phyloP scores from a whole-genome alignment of 2,888 invertebrate genomes.

The Dicycla oo region DNA sequence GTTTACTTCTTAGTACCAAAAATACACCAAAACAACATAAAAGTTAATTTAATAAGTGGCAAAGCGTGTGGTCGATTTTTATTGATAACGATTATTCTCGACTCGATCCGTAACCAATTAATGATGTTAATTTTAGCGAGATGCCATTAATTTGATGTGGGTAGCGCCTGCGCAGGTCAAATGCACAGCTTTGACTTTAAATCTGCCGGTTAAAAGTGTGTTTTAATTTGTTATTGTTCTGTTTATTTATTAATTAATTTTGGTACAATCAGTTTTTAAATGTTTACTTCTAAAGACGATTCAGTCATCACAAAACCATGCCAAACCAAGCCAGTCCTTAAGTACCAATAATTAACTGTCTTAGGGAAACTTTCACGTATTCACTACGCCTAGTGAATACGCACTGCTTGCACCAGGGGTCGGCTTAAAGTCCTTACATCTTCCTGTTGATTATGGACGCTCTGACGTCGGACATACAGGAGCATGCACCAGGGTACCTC shows the following conservation, averaged over 20 bases:
- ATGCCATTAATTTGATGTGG: constrained; percentile 54
- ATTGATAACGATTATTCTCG: constrained; percentile 56
- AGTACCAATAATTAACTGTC: no score
- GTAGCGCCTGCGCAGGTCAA: constrained; percentile 37
- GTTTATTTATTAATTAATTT: constrained; percentile 17
- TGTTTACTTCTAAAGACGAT: not conserved
- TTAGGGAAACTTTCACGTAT: no score
- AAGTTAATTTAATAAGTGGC: constrained; percentile 44
- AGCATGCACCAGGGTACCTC: no score
- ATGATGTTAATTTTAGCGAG: constrained; percentile 61
- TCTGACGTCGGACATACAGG: no score
- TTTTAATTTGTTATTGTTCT: constrained; percentile 33
- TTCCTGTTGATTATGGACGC: no score
- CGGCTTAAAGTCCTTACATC: no score
- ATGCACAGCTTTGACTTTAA: constrained; percentile 36
- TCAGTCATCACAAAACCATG: no score
- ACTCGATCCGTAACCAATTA: constrained; percentile 51
- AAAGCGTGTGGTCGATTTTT: constrained; percentile 47
- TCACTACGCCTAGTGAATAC: no score
- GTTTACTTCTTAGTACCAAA: not conserved
- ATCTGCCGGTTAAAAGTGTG: constrained; percentile 18
- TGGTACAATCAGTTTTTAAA: not conserved
- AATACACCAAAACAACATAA: constrained; percentile 23
- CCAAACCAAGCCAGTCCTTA: no score
- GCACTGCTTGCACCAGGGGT: no score